phyloP scores from a whole-genome alignment of 64 coral and sea anemone genomes.

The Stichodactyla mertensii region DNA sequence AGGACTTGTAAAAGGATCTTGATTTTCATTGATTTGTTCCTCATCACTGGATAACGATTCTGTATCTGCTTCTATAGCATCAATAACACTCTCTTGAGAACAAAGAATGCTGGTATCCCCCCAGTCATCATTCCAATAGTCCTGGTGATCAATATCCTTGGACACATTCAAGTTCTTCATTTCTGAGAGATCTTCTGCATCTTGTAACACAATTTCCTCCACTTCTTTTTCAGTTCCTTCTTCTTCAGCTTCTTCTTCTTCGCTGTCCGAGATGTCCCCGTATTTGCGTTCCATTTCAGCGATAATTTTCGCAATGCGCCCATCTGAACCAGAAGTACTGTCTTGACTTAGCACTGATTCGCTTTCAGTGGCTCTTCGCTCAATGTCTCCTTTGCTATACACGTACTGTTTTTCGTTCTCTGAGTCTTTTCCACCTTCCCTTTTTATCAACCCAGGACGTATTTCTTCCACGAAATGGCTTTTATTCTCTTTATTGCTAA shows the following conservation, averaged over 20 bases:
- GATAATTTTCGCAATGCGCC: background rate
- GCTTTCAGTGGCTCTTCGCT: no score
- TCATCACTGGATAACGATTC: background rate
- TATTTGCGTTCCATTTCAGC: background rate
- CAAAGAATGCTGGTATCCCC: background rate
- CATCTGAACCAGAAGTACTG: background rate
- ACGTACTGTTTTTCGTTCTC: no score
- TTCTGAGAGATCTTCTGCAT: background rate
- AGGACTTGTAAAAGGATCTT: background rate
- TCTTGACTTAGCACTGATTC: background rate
- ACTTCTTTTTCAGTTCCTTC: background rate
- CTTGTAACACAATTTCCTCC: background rate
- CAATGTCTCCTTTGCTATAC: no score
- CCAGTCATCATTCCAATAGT: background rate
- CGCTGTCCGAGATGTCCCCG: background rate
- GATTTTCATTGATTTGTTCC: background rate
- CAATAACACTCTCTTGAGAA: slow-evolving; percentile 46
- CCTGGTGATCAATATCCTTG: background rate
- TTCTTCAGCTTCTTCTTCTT: background rate
- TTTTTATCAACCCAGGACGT: background rate
- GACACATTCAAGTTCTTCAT: background rate
- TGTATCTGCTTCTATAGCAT: slow-evolving; percentile 30
- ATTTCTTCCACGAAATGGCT: background rate
- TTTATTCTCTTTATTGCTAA: background rate
- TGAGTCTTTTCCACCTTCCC: background rate